Base-by-base conservation (phyloP, 2,797 vertebrate genomes). In the Pagetopsis macropterus region DNA sequence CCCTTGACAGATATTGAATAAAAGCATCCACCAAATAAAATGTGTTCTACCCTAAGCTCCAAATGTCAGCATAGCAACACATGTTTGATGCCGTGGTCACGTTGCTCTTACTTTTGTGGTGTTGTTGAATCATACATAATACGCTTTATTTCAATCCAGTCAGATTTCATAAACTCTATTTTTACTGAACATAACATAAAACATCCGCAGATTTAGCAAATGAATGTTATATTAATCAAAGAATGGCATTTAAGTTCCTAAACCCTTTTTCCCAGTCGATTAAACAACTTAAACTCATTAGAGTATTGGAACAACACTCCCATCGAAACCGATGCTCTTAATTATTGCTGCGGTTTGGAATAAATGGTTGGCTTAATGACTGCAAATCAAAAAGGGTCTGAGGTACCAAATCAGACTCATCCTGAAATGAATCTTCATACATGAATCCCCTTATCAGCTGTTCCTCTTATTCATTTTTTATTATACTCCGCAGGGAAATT, bases 401-500 rank as follows among this genome's bases (percentile, higher is more conserved):
- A 77, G 63, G 79, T 75, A 73, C 64, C 59, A 77, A 85, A 90
- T 85, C 82, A 75, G 77, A 75, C 76, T 78, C 70, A 85, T 81
- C 72, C 54, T 85, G 64, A 78, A 79, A 79, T 56, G 60, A 85
- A 78, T 75, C 82, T 80, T 85, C 82, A 82, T 85, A 84, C 84
- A 85, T 77, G 80, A 81, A 82, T 87, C 83, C 86, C 77, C 85
- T 91, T 87, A 92, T 92, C 90, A 90, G 88, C 84, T 86, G 74
- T 84, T 89, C 69, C 72, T 90, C 61, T 88, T 92, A 75, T 83
- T 87, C 85, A 90, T 37, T 84, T 79, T 88, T 84, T 84, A 89
- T 87, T 87, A 79, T 90, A 89, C 86, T 92, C 90, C 87, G 12
- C 75, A 69, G 90, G 88, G 91, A 92, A 92, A 92, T 92, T 89